Evolutionary conservation across 2,797 vertebrate genomes (phyloP), one percentile per base, ranked within the genome.

Genomic region (Sternarchorhynchus goeldii): DNA sequence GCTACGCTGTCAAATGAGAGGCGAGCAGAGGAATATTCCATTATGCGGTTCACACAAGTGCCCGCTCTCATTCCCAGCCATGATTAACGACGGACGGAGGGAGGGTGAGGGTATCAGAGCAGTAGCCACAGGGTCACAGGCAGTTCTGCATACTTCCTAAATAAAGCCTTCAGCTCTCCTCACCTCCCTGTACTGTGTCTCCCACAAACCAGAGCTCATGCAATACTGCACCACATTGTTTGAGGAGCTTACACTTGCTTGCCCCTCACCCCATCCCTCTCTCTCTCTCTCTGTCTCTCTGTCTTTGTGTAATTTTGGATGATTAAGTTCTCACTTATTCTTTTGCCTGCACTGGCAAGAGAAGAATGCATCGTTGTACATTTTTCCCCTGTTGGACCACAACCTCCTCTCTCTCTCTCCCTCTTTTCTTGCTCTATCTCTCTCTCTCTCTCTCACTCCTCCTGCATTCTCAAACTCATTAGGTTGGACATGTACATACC

Each of bases 401-500:
- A 81, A 73, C 66, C n/a, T 53, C 80, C 85, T 65, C 68, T 55
- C 62, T 45, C 16, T 79, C 32, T 57, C 36, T 21, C 73, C 81
- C 81, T 87, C 84, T 81, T 63, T 60, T 74, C 78, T 77, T 57
- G 79, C 75, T 62, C 80, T 83, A 87, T 82, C 88, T 83, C 81
- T 86, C 85, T 88, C 65, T 79, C 86, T 64, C 60, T 25, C 67
- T 25, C 64, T 81, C 86, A 68, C 53, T 45, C 82, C 79, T 89
- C 90, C 83, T 86, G 85, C 86, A 89, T 89, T 89, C 90, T 88
- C 88, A 87, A 86, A 92, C 89, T 90, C 90, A 91, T 93, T 92
- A 91, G 90, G 83, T 89, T 78, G 88, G 85, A 89, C 89, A 89
- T 88, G 91, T 92, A 93, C 91, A 93, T 92, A 91, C 91, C 90